Evolutionary conservation across 2,797 vertebrate species (phyloP).

Genomic region (Platyrinchus mystaceus): DNA sequence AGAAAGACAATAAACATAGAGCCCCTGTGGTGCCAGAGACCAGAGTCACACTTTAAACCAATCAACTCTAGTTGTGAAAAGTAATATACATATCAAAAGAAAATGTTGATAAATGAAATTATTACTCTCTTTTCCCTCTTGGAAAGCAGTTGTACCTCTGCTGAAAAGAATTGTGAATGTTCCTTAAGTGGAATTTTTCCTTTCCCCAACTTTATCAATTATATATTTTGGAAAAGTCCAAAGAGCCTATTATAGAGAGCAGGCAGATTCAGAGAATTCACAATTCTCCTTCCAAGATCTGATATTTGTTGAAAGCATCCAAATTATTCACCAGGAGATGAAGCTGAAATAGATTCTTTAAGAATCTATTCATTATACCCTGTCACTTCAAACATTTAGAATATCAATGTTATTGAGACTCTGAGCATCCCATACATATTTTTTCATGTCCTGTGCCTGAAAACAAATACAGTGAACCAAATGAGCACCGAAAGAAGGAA

Average conservation of each 20-base stretch:
- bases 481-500: neutral
- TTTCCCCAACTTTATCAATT: neutral
- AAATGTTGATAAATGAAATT: neutral
- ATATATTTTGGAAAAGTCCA: constrained; percentile 20
- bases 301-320: neutral
- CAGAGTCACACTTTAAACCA: neutral
- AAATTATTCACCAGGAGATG: neutral
- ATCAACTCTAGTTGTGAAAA: neutral
- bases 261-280: neutral
- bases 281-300: neutral
- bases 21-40: neutral
- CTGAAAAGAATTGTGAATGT: neutral
- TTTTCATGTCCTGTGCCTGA: neutral
- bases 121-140: neutral
- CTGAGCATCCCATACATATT: neutral
- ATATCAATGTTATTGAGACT: neutral
- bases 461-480: neutral
- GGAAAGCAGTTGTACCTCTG: neutral
- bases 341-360: neutral
- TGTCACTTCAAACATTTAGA: neutral
- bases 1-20: constrained; percentile 1
- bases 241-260: neutral
- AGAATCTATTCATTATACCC: neutral
- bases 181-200: neutral
- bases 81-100: neutral